Evolutionary conservation across 2,888 invertebrate species (phyloP).

Genomic region (Lithophane socia): DNA sequence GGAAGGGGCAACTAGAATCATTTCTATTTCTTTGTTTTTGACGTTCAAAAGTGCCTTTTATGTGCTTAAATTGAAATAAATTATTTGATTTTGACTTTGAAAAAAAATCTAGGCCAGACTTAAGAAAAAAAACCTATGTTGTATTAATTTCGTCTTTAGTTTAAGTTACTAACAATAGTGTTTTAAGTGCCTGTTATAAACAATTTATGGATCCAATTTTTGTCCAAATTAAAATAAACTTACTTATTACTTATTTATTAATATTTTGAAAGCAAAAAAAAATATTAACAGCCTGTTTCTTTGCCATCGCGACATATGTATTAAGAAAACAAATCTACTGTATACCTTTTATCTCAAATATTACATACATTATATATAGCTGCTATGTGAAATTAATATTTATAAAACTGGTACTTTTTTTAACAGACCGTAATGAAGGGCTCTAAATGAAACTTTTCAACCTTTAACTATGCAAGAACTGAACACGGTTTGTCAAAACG

Average conservation of each 20-base stretch:
- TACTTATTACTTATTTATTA: not conserved
- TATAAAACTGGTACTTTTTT: not conserved
- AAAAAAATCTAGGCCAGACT: no score
- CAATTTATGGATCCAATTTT: no score
- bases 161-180: no score
- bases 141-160: no score
- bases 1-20: no score
- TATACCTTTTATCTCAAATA: not conserved
- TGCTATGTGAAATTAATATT: not conserved
- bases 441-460: slow-evolving; percentile 19
- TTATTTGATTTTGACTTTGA: no score
- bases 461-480: slow-evolving; percentile 1
- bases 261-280: not conserved
- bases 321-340: not conserved
- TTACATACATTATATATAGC: not conserved
- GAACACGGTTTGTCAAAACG: slow-evolving; percentile 18
- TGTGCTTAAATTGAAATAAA: no score
- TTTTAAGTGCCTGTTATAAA: no score
- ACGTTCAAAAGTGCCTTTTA: no score
- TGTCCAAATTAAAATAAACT: no score
- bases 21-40: no score
- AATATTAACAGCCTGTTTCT: not conserved
- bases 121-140: no score
- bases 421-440: not conserved
- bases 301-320: not conserved